Evolutionary conservation across 2,888 invertebrate genomes (phyloP).

Genomic region (Timema podura): DNA sequence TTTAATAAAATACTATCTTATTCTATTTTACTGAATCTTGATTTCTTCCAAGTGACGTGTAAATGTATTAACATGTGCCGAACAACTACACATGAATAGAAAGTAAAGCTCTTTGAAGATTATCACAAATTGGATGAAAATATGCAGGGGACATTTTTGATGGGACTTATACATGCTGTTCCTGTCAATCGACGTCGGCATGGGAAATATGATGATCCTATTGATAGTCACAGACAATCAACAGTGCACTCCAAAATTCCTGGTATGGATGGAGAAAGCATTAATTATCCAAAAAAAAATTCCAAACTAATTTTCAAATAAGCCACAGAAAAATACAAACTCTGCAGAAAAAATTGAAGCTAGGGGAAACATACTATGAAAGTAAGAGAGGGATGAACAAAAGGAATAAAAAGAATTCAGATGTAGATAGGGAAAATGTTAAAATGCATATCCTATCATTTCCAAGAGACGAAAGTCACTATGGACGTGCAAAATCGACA

Average conservation of each 20-base stretch:
- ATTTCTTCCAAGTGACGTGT: slow-evolving; percentile 9
- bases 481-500: not conserved
- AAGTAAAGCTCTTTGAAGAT: slow-evolving; percentile 13
- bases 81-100: not conserved
- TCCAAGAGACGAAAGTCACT: not conserved
- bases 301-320: slow-evolving; percentile 12
- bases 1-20: too few relatives aligned
- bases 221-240: not conserved
- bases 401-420: not conserved
- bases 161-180: slow-evolving; percentile 7
- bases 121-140: slow-evolving; percentile 11
- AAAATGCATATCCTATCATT: not conserved
- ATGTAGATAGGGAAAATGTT: not conserved
- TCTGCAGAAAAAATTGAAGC: slow-evolving; percentile 1
- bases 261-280: not conserved
- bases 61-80: slow-evolving; percentile 10
- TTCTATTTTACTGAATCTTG: not conserved
- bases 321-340: slow-evolving; percentile 15
- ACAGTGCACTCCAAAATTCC: slow-evolving; percentile 3
- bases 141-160: slow-evolving; percentile 12
- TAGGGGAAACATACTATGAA: not conserved
- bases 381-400: not conserved
- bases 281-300: slow-evolving; percentile 5
- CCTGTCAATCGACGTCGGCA: not conserved
- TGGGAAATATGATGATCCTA: slow-evolving; percentile 10